phyloP scores from a whole-genome alignment of 2,113 vertebrate genomes.

The Gambusia affinis region DNA sequence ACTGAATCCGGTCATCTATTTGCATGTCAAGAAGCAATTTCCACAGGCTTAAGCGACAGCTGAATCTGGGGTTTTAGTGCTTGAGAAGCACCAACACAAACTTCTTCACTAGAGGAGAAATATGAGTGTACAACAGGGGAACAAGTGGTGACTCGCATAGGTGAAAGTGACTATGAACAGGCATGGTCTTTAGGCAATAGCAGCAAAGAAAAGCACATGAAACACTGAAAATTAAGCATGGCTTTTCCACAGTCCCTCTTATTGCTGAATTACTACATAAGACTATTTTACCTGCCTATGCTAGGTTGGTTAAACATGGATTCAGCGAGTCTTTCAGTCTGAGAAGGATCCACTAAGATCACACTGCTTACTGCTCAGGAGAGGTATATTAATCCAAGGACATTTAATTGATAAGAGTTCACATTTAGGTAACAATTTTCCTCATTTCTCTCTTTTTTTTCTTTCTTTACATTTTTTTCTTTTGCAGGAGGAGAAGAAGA shows the following conservation, averaged over 20 bases:
- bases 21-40: conserved; percentile 66
- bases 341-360: conserved; percentile 65
- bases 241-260: conserved; percentile 67
- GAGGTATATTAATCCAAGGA: conserved; percentile 80
- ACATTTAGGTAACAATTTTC: conserved; percentile 71
- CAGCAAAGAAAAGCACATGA: conserved; percentile 67
- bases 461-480: conserved; percentile 28
- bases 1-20: conserved; percentile 64
- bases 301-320: conserved; percentile 75
- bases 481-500: conserved; percentile 56
- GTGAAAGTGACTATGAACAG: conserved; percentile 11
- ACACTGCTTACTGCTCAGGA: conserved; percentile 72
- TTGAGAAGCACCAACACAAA: conserved; percentile 56
- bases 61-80: conserved; percentile 59
- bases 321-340: conserved; percentile 66
- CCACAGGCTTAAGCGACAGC: conserved; percentile 61
- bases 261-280: conserved; percentile 81
- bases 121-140: conserved; percentile 32
- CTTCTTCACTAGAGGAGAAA: conserved; percentile 34
- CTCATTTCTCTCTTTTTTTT: conserved; percentile 23
- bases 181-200: conserved; percentile 61
- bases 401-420: conserved; percentile 76
- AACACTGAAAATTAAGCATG: conserved; percentile 48
- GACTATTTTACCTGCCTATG: conserved; percentile 71
- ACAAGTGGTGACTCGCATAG: conserved; percentile 34